phyloP scores from a whole-genome alignment of 2,113 vertebrate species.

The Bambusicola thoracicus region DNA sequence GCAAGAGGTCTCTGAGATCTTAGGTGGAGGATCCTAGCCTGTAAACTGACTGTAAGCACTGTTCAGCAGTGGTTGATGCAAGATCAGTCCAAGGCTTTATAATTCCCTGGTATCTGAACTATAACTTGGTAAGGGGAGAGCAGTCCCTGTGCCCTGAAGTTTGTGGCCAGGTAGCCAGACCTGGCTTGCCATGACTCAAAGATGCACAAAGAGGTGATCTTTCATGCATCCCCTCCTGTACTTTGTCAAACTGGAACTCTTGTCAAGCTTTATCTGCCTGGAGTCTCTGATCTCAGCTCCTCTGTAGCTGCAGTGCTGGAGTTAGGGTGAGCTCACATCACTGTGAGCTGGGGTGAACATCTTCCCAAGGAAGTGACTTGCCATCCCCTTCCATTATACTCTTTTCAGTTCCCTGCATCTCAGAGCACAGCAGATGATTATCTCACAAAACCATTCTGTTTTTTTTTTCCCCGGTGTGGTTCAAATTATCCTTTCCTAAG shows the following conservation, averaged over 20 bases:
- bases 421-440: conserved; percentile 61
- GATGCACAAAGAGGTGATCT: background rate
- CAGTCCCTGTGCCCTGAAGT: background rate
- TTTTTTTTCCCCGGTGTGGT: background rate
- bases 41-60: background rate
- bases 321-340: background rate
- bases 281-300: background rate
- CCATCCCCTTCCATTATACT: conserved; percentile 22
- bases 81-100: background rate
- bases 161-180: background rate
- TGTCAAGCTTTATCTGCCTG: background rate
- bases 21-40: background rate
- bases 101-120: accelerated
- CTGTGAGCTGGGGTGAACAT: background rate
- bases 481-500: conserved; percentile 64
- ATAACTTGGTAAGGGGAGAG: background rate
- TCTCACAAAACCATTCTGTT: conserved; percentile 31
- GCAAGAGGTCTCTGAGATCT: background rate
- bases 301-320: conserved; percentile 12
- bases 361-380: conserved; percentile 44
- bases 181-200: accelerated
- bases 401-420: conserved; percentile 34
- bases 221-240: background rate
- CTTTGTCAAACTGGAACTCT: background rate
- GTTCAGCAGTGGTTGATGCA: background rate